Base-by-base conservation (phyloP, 1,140 invertebrate species). In the Cydia fagiglandana region DNA sequence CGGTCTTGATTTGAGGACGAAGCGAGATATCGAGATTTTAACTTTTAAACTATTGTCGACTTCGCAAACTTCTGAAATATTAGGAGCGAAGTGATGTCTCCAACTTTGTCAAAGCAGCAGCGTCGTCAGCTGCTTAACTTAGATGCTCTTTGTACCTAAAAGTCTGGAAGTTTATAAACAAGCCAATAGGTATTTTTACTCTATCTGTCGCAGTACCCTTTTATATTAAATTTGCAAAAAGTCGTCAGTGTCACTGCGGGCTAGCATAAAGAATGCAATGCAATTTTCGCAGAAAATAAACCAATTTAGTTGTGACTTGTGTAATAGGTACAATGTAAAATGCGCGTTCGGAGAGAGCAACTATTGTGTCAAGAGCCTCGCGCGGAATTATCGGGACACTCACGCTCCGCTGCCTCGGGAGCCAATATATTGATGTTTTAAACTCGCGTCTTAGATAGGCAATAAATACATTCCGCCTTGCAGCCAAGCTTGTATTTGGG, bases 1-100 rank as follows among this genome's bases (percentile, higher is more conserved):
- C 81, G 66, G 73, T 79, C 77, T 80, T 79, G 81, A 80, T 82
- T 82, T 73, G 79, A 79, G 74, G 75, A 64, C 73, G 77, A 28
- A 50, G 56, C 45, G 13, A 45, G 64, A 68, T 75, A 75, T 47
- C 41, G 66, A 50, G 30, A 56, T 73, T 73, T 68, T 70, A 17
- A 70, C 66, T 70, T 70, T 41, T 70, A 70, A 70, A 70, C 66
- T 70, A 70, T 70, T 70, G 66, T 70, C 30, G 66, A 70, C 64
- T 66, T 38, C 30, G 34, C 24, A 70, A 70, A 38, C 34, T 70
- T 70, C 34, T 70, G 34, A 70, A 41, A 70, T 70, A 70, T 70
- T 70, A 70, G 34, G 66, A 38, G 10, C 66, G 34, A 38, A 68
- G 64, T 68, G 28, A 38, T 5, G n/a, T 61, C 20, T 61, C 20